Base-by-base conservation (phyloP, 1,140 invertebrate genomes). In the Drosophila arawakana region DNA sequence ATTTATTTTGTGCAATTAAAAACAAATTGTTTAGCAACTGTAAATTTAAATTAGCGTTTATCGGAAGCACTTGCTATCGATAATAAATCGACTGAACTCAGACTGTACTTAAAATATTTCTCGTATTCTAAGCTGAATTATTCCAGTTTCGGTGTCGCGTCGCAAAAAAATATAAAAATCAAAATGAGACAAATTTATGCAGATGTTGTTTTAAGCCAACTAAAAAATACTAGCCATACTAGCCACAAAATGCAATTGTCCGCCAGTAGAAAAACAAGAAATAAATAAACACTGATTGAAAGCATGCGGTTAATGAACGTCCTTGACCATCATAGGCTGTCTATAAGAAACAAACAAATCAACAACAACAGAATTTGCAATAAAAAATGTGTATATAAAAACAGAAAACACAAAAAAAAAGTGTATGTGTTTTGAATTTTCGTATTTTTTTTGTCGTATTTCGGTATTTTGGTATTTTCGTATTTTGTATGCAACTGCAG, bases 261-360 rank as follows among this genome's bases (percentile, higher is more conserved):
- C 4, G 41, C 3, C 15, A 15, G 15, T 15, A 15, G 15, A 15
- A 15, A 15, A 15, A 21, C 18, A 1, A 3, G 50, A 11, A 6
- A 7, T 59, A 57, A 21, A 18, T 25, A 18, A 9, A 30, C 6
- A 30, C 30, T 49, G 30, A 34, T 50, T 37, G 35, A 41, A 37
- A 52, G 34, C 55, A 6, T 13, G 41, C 74, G 76, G 82, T 86
- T 85, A 86, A 85, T 79, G 82, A 55, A 85, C 82, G 82, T 82
- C 82, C 82, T 79, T 85, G 82, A 82, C 82, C 82, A 81, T 86
- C 82, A 41, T 68, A 25, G 41, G 35, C 59, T 57, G 63, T 18
- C 63, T 43, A 41, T 25, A 79, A 66, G 3, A 67, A 52, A 58
- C 41, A 65, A 47, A 37, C 44, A 61, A 59, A 63, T 44, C 39